Base-by-base conservation (phyloP, 2,797 vertebrate species). In the Enteromius anoplus region DNA sequence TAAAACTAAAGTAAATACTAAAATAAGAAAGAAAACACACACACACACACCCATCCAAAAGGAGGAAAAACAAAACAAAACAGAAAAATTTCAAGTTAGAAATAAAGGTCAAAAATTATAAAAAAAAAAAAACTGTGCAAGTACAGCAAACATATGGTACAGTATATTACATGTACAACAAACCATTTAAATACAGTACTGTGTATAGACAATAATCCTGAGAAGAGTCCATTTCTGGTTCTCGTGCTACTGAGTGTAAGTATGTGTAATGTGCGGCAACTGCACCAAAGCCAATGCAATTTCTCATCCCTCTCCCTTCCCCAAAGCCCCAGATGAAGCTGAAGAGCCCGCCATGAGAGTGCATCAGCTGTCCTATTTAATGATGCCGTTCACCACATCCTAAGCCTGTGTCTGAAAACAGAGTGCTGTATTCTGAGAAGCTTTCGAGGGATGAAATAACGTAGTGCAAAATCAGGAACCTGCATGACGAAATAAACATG, bases 61-160 rank as follows among this genome's bases (percentile, higher is more conserved):
- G 60, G 37, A 85, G 40, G 6, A 83, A 83, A 81, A 75, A 81
- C 53, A 86, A 86, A 91, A 86, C 32, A 26, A 26, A 92, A 85
- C 86, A 93, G 92, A 91, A 92, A 93, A 86, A 90, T 88, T 93
- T 95, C 93, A 94, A 94, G 91, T 94, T 92, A 49, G 77, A 79
- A 84, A 85, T 34, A 71, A 75, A 29, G 19, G 12, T 73, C 49
- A 53, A 34, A 42, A 84, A 64, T 45, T 45, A 32, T 58, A 90
- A 76, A 89, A 90, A 88, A 86, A 88, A 92, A 91, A 94, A 94
- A 93, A 92, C 93, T 96, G 95, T 96, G 95, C 95, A 96, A 96
- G 94, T 94, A 94, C 94, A 94, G 95, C 95, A 95, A 95, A 94
- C 91, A 90, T 94, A 95, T 95, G 91, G 91, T 96, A 95, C 94